Evolutionary conservation across 2,797 vertebrate genomes (phyloP).

Genomic region (Notamacropus eugenii): DNA sequence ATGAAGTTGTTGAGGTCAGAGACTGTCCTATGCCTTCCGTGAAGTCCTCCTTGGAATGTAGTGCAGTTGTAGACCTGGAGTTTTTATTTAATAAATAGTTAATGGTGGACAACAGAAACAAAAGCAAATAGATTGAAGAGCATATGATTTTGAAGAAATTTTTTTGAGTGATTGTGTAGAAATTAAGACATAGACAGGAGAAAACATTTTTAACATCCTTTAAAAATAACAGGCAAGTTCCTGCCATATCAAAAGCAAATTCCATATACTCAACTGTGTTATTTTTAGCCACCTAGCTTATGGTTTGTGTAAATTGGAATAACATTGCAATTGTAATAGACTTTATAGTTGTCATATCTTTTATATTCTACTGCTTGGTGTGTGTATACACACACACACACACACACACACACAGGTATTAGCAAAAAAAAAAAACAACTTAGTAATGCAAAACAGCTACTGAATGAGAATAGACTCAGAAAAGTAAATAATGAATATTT

Average conservation of each 20-base stretch:
- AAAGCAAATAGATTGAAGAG: constrained; percentile 39
- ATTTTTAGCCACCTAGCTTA: constrained; percentile 40
- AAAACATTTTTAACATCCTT: neutral
- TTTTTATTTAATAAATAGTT: constrained; percentile 18
- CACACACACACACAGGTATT: constrained; percentile 11
- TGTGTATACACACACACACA: neutral
- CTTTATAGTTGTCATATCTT: neutral
- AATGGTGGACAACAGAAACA: constrained; percentile 4
- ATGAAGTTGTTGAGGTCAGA: neutral
- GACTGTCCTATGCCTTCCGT: neutral
- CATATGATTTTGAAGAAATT: neutral
- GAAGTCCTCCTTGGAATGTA: constrained; percentile 17
- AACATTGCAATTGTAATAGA: neutral
- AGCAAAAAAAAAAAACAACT: neutral
- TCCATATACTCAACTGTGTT: constrained; percentile 25
- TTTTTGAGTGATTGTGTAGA: neutral
- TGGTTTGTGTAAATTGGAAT: constrained; percentile 41
- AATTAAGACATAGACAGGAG: neutral
- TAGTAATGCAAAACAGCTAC: neutral
- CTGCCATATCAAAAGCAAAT: constrained; percentile 16
- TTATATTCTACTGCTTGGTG: neutral
- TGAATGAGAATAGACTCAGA: constrained; percentile 9
- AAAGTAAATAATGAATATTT: constrained; percentile 9
- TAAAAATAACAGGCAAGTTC: neutral
- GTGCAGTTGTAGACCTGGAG: neutral